Base-by-base conservation (phyloP, 2,888 invertebrate species). In the Leptinotarsa tumamoca region DNA sequence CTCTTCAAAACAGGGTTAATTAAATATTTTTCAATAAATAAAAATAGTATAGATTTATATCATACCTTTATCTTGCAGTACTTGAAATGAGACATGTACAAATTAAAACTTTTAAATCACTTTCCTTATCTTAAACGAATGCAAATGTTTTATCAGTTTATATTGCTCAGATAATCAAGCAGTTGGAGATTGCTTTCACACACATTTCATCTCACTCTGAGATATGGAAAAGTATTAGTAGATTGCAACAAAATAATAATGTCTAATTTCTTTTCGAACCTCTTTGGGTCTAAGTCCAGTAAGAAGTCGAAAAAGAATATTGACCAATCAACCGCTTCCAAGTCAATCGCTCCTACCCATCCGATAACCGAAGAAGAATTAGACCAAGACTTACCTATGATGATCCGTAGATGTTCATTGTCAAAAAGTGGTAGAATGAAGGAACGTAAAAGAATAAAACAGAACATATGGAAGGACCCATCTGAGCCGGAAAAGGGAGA, bases 341-440 rank as follows among this genome's bases (percentile, higher is more conserved):
- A 43, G 10, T 43, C 43, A 43, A 43, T 43, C 43, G 10, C 23
- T 15, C 1, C 61, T 49, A 27, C 71, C 15, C 68, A 79, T 72
- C 18, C 63, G 7, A 71, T 52, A 49, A 67, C 52, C 21, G 68
- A 75, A 4, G 73, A 69, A 13, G 74, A 74, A n/a, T 21, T 49
- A 10, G 72, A 14, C 71, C 56, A 66, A 50, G 63, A 50, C n/a
- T 70, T 80, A 56, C 80, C 81, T 4, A 79, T 77, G 5, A 66
- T 84, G 51, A 75, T 76, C 13, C 73, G 85, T 23, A 72, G 81
- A 78, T 79, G 83, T 71, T 85, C 85, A 2, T 73, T 83, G 67
- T 83, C 85, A 51, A 85, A 84, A 78, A 85, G 84, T 78, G 85
- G 85, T 14, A 79, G 85, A 76, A 82, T 85, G 82, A 84, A 84